A percentile compares a stretch with the other conserved stretches of the same genome.
Evolutionary conservation across 1,140 invertebrate genomes (phyloP).

Genomic region (Procambarus virginalis): DNA sequence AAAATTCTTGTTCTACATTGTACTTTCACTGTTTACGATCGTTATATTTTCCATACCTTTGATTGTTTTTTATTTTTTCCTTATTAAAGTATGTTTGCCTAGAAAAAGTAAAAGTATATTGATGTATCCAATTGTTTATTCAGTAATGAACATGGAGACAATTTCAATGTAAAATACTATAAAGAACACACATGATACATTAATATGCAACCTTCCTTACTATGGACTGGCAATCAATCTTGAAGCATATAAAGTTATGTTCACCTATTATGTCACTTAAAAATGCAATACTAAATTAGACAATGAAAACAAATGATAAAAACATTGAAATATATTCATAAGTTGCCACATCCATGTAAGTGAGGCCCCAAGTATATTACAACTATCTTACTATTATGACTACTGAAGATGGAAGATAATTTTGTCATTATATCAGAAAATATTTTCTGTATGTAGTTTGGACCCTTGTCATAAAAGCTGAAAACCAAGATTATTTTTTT

Average conservation of each 20-base stretch:
- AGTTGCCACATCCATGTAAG: not conserved
- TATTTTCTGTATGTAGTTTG: slow-evolving; percentile 16
- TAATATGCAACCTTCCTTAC: not conserved
- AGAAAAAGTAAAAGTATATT: not conserved
- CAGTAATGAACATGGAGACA: not conserved
- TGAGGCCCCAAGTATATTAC: not conserved
- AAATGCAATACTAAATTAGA: no score
- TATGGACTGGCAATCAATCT: not conserved
- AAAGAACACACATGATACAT: not conserved
- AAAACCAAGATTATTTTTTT: not conserved
- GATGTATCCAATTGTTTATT: not conserved
- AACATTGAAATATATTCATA: not conserved
- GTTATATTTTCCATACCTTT: no score
- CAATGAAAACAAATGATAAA: no score
- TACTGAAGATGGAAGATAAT: not conserved
- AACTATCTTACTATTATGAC: not conserved
- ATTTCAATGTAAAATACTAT: slow-evolving; percentile 9
- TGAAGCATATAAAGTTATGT: no score
- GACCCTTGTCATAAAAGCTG: slow-evolving; percentile 14
- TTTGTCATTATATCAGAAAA: slow-evolving; percentile 10
- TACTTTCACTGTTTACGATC: no score
- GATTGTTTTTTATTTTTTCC: no score
- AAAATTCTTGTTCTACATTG: no score
- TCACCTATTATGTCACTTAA: no score
- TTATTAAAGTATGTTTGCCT: no score